phyloP scores from a whole-genome alignment of 2,888 invertebrate genomes.

The Neoitamus cyanurus region DNA sequence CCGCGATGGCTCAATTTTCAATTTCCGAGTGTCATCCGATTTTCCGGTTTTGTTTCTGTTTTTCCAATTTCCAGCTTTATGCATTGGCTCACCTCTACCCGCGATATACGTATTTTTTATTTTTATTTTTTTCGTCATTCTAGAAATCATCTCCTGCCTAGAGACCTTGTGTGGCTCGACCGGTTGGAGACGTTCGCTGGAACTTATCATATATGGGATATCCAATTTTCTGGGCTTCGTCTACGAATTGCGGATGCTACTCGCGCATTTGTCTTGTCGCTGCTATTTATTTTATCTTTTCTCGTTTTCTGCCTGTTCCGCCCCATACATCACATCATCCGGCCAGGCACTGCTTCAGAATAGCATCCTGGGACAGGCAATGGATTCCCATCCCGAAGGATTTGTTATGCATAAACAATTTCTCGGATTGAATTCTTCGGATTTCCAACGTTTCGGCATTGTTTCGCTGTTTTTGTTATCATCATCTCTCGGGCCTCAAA shows the following conservation, averaged over 20 bases:
- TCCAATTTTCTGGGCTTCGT: constrained; percentile 23
- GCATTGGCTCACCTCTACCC: constrained; percentile 26
- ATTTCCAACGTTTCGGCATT: constrained; percentile 46
- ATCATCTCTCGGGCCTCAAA: constrained; percentile 27
- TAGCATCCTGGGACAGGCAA: constrained; percentile 22
- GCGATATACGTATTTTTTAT: not conserved
- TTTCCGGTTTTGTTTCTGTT: constrained; percentile 42
- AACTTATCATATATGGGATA: constrained; percentile 35
- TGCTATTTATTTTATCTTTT: constrained; percentile 33
- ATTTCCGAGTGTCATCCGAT: constrained; percentile 52
- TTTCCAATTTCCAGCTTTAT: constrained; percentile 13
- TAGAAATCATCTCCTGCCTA: not conserved
- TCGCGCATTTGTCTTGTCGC: constrained; percentile 33
- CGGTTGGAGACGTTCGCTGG: not conserved
- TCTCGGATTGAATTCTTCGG: constrained; percentile 49
- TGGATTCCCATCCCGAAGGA: constrained; percentile 41
- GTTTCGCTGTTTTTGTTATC: constrained; percentile 33
- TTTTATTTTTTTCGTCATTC: not conserved
- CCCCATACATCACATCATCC: not conserved
- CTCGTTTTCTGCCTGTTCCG: not conserved
- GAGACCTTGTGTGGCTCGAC: not conserved
- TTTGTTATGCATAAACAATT: constrained; percentile 52
- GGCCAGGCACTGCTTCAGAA: not conserved
- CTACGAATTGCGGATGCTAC: constrained; percentile 23
- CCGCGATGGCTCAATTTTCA: constrained; percentile 52